Evolutionary conservation across 2,888 invertebrate species (phyloP).

Genomic region (Cerastis rubricosa): DNA sequence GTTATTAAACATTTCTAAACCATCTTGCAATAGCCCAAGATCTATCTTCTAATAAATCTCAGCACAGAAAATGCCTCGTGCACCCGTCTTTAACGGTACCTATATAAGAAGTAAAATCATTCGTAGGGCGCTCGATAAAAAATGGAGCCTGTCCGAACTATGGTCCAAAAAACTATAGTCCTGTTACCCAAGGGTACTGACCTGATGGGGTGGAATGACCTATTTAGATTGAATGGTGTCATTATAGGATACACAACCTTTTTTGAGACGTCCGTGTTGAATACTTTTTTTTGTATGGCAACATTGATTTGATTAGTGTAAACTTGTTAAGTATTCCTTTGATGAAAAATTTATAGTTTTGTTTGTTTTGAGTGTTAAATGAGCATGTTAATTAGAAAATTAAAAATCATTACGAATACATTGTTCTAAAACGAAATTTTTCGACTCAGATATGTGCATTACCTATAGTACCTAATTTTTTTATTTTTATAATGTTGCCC

Average conservation of each 20-base stretch:
- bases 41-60: conserved; percentile 74
- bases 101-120: conserved; percentile 86
- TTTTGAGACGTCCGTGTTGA: conserved; percentile 17
- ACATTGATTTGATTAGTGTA: conserved; percentile 5
- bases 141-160: conserved; percentile 81
- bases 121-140: conserved; percentile 87
- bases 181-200: conserved; percentile 88
- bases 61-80: conserved; percentile 67
- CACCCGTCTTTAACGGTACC: conserved; percentile 83
- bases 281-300: conserved; percentile 15
- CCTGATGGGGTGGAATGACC: conserved; percentile 88
- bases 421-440: neutral
- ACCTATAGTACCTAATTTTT: neutral
- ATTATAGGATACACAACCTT: conserved; percentile 74
- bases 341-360: neutral
- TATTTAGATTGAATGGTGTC: conserved; percentile 87
- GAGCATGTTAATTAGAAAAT: neutral
- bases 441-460: neutral
- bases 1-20: neutral
- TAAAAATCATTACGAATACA: neutral
- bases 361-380: neutral
- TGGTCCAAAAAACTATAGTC: conserved; percentile 85
- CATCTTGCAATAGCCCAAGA: conserved; percentile 1
- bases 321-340: conserved; percentile 1
- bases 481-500: neutral